These are phyloP conservation scores for Otocyon megalotis DNA, from an alignment of 2,113 vertebrate genomes.

Conservation along the genomic window DNA sequence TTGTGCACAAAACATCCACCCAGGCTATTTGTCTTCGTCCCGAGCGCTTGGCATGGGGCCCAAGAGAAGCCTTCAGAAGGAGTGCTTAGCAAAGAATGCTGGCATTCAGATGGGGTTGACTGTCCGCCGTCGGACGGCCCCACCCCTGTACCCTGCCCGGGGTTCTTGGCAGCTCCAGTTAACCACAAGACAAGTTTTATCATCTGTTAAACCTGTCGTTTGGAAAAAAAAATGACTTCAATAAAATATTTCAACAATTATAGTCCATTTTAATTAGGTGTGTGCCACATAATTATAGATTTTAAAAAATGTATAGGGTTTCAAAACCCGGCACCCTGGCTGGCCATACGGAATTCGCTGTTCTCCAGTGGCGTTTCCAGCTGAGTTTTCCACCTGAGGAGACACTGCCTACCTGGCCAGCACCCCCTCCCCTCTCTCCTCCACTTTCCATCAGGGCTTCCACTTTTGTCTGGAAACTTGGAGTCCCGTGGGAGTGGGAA, in stretches of 20 bases:
- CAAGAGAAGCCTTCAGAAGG: slow-evolving; percentile 86
- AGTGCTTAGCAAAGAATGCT: slow-evolving; percentile 86
- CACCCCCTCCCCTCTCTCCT: neutral
- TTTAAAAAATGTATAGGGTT: slow-evolving; percentile 82
- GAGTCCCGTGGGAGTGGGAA: neutral
- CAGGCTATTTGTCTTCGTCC: slow-evolving; percentile 87
- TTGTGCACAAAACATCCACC: slow-evolving; percentile 87
- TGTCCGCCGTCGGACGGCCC: slow-evolving; percentile 86
- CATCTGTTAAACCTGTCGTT: slow-evolving; percentile 90
- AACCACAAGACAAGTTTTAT: slow-evolving; percentile 94
- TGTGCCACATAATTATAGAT: slow-evolving; percentile 88
- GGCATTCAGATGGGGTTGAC: slow-evolving; percentile 80
- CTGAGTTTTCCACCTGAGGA: slow-evolving; percentile 11
- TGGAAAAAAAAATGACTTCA: slow-evolving; percentile 88
- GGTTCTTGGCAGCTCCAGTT: slow-evolving; percentile 88
- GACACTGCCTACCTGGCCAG: neutral
- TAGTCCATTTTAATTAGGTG: slow-evolving; percentile 88
- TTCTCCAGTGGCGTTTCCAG: neutral
- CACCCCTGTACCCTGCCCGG: slow-evolving; percentile 85
- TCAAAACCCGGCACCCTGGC: slow-evolving; percentile 71
- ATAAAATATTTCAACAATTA: slow-evolving; percentile 91
- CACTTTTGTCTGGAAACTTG: neutral
- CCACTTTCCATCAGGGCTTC: neutral
- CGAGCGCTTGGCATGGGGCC: slow-evolving; percentile 86
- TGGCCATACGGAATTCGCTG: slow-evolving; percentile 19